Evolutionary conservation across 2,888 invertebrate genomes (phyloP).

Genomic region (Eretmocerus hayati): DNA sequence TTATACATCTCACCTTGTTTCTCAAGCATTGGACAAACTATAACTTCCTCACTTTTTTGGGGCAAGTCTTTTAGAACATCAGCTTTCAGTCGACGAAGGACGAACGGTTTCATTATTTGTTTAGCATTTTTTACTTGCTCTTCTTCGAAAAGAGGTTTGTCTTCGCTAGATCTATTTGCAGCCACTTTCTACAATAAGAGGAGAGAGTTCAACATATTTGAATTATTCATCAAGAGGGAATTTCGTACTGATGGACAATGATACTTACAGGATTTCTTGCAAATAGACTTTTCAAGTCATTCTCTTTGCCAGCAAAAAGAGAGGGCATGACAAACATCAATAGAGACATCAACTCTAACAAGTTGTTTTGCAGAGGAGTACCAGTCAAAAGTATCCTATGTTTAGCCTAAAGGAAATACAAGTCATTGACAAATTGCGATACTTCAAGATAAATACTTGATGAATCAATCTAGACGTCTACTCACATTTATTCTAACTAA

Average conservation of each 20-base stretch:
- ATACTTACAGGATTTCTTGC: slow-evolving; percentile 62
- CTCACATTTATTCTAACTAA: slow-evolving; percentile 75
- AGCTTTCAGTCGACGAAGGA: slow-evolving; percentile 77
- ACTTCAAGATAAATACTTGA: background rate
- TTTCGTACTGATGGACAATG: slow-evolving; percentile 16
- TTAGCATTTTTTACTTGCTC: slow-evolving; percentile 90
- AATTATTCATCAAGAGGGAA: no score
- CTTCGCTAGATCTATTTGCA: slow-evolving; percentile 49
- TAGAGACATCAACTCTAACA: slow-evolving; percentile 90
- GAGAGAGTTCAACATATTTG: no score
- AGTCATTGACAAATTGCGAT: slow-evolving; percentile 3
- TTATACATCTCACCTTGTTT: slow-evolving; percentile 71
- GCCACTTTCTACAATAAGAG: slow-evolving; percentile 48
- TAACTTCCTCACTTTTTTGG: slow-evolving; percentile 66
- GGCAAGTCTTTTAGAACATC: slow-evolving; percentile 85
- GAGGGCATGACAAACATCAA: slow-evolving; percentile 95
- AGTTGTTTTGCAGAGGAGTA: slow-evolving; percentile 93
- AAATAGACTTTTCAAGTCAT: slow-evolving; percentile 81
- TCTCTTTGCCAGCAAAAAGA: slow-evolving; percentile 81
- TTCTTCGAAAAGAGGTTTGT: slow-evolving; percentile 76
- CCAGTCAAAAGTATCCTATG: slow-evolving; percentile 86
- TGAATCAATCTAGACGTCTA: slow-evolving; percentile 15
- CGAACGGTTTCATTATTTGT: slow-evolving; percentile 92
- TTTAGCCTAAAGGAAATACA: slow-evolving; percentile 68
- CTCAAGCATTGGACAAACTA: slow-evolving; percentile 61